phyloP scores from a whole-genome alignment of 2,888 invertebrate species.

The Caenorhabditis sp. region DNA sequence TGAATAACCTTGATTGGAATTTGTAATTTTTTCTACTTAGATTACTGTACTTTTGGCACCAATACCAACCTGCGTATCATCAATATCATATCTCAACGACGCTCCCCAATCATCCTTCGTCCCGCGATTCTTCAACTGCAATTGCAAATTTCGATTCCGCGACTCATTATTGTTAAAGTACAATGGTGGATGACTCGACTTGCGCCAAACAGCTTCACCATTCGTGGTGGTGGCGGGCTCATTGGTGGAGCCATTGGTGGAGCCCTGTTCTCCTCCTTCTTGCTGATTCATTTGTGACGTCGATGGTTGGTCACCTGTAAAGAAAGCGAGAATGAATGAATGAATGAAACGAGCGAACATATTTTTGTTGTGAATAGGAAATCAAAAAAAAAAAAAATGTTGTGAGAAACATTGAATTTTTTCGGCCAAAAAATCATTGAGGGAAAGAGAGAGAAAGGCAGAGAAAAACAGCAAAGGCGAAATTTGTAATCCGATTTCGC shows the following conservation, averaged over 20 bases:
- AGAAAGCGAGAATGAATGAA: too few species aligned
- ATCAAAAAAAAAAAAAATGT: background rate
- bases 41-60: background rate
- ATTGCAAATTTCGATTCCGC: slow-evolving; percentile 30
- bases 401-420: background rate
- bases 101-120: slow-evolving; percentile 47
- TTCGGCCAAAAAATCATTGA: too few species aligned
- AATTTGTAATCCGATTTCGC: too few species aligned
- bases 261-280: background rate
- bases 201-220: slow-evolving; percentile 38
- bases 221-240: too few species aligned
- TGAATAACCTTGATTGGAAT: too few species aligned
- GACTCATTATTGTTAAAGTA: slow-evolving; percentile 39
- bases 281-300: background rate
- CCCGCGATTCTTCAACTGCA: slow-evolving; percentile 37
- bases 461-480: too few species aligned
- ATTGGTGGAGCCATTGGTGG: background rate
- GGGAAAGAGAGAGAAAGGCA: too few species aligned
- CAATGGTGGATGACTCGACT: slow-evolving; percentile 49
- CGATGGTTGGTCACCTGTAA: slow-evolving; percentile 5
- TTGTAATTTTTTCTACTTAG: too few species aligned
- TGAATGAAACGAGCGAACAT: background rate
- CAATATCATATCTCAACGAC: slow-evolving; percentile 36
- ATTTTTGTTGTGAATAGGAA: background rate
- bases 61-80: background rate